A percentile compares a stretch with the other conserved stretches of the same genome.
Evolutionary conservation across 2,797 vertebrate species (phyloP).

Genomic region (Schizothorax lantsangensis): DNA sequence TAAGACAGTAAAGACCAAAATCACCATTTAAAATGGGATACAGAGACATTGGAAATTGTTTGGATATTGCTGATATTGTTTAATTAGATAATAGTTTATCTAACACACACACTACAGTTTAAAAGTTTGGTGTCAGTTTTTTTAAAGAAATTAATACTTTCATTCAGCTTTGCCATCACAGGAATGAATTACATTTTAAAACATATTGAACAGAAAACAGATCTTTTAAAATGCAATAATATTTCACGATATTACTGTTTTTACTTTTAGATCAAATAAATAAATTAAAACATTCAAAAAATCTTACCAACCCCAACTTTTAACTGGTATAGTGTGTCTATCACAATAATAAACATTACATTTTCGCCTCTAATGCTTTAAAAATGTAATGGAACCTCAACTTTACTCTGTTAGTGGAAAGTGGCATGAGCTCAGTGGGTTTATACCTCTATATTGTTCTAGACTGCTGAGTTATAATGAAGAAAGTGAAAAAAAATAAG

Average conservation of each 20-base stretch:
- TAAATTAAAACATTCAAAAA: background rate
- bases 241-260: background rate
- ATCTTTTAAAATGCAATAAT: background rate
- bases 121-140: background rate
- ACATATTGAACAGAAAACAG: too few relatives aligned
- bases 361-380: background rate
- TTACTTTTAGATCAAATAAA: background rate
- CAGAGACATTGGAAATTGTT: background rate
- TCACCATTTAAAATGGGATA: background rate
- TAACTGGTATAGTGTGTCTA: background rate
- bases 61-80: background rate
- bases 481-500: background rate
- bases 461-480: conserved; percentile 22
- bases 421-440: background rate
- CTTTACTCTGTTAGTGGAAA: background rate
- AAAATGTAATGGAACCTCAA: background rate
- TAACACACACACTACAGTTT: background rate
- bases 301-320: background rate
- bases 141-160: background rate
- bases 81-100: background rate
- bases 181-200: background rate
- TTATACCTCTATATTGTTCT: conserved; percentile 29
- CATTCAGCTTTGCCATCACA: background rate
- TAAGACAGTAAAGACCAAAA: background rate
- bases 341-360: background rate